phyloP scores from a whole-genome alignment of 2,797 vertebrate genomes.

The Eleutherodactylus coqui region DNA sequence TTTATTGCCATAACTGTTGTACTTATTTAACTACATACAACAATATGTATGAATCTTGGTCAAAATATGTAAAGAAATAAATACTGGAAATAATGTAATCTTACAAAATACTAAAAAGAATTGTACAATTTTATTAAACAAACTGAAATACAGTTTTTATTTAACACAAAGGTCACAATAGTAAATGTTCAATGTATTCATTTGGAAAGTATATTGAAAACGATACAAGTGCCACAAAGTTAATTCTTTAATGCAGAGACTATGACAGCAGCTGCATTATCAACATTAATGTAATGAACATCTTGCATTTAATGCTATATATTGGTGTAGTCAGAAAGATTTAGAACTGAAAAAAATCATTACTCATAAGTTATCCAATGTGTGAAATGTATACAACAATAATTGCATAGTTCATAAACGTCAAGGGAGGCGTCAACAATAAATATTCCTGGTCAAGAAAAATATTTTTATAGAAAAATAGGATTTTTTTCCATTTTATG shows the following conservation, averaged over 20 bases:
- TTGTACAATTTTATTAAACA: conserved; percentile 24
- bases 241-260: background rate
- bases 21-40: background rate
- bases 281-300: background rate
- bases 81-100: background rate
- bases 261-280: background rate
- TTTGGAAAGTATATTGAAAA: conserved; percentile 23
- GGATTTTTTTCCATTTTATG: background rate
- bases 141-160: conserved; percentile 40
- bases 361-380: background rate
- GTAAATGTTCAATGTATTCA: conserved; percentile 36
- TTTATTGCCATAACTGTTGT: background rate
- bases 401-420: background rate
- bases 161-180: conserved; percentile 35
- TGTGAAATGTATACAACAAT: background rate
- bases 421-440: conserved; percentile 27
- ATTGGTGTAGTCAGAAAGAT: background rate
- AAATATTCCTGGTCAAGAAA: conserved; percentile 44
- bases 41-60: background rate
- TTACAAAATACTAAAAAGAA: background rate
- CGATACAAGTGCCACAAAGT: conserved; percentile 52
- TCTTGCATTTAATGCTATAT: background rate
- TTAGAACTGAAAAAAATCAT: background rate
- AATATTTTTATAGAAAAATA: conserved; percentile 38
- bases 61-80: background rate